These are phyloP conservation scores for Pteronotus mesoamericanus DNA, from an alignment of 2,797 vertebrate genomes.

Conservation along the genomic window DNA sequence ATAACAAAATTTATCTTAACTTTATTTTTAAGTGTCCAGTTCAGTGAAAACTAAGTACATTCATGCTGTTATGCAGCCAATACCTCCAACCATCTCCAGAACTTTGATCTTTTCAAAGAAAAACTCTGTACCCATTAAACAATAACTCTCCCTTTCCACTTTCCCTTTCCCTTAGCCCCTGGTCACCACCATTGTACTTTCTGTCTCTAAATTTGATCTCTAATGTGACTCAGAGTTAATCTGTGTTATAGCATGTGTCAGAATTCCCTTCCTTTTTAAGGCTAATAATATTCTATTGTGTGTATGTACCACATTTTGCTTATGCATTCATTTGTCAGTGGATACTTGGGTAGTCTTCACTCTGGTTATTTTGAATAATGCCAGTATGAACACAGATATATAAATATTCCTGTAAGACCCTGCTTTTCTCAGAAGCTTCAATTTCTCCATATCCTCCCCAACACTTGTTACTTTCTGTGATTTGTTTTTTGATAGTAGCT, in stretches of 20 bases:
- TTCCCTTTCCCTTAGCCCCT: background rate
- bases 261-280: background rate
- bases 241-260: background rate
- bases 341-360: background rate
- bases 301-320: background rate
- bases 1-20: background rate
- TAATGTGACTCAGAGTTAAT: background rate
- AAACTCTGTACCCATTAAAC: background rate
- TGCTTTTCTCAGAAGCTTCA: background rate
- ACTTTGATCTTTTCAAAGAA: background rate
- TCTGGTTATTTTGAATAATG: background rate
- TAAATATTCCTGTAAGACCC: background rate
- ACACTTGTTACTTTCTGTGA: background rate
- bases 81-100: background rate
- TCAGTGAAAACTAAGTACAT: background rate
- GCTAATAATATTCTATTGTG: background rate
- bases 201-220: background rate
- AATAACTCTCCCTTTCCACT: background rate
- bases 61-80: background rate
- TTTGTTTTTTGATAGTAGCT: background rate
- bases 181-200: background rate
- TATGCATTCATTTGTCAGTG: background rate
- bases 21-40: background rate
- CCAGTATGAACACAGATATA: background rate
- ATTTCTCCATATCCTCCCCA: background rate